These are phyloP conservation scores for Myotis brandtii DNA, from an alignment of 2,113 vertebrate genomes.

Conservation along the genomic window DNA sequence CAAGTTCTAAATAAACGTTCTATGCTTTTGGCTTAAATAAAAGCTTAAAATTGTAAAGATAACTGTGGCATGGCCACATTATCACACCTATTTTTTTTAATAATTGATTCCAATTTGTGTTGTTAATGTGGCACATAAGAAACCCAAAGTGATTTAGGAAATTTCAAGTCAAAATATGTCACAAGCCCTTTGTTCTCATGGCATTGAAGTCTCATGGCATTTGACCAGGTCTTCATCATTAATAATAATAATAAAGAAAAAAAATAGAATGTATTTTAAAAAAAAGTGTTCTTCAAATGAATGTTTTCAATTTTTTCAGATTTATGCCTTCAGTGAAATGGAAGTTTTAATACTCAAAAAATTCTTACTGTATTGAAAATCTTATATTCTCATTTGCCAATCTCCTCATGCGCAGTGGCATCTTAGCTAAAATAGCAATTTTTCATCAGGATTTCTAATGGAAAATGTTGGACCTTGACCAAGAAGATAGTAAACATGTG, in stretches of 20 bases:
- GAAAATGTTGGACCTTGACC: not conserved
- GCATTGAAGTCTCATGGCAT: not conserved
- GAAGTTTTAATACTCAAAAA: not conserved
- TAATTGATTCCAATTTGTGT: not conserved
- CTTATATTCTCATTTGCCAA: not conserved
- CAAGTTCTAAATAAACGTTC: conserved; percentile 13
- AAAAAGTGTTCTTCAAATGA: not conserved
- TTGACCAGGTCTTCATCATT: not conserved
- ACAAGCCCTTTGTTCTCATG: not conserved
- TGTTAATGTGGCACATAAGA: not conserved
- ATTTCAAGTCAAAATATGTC: not conserved
- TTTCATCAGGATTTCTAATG: not conserved
- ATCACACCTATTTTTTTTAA: not conserved
- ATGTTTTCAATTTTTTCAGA: conserved; percentile 23
- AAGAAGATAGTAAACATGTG: not conserved
- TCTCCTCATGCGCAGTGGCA: not conserved
- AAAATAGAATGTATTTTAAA: not conserved
- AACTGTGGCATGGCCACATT: not conserved
- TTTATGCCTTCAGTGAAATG: not conserved
- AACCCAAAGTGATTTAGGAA: not conserved
- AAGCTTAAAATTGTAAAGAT: not conserved
- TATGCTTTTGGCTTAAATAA: not conserved
- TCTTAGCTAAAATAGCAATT: not conserved
- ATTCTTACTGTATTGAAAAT: not conserved
- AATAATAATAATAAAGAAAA: not conserved